phyloP scores from a whole-genome alignment of 2,888 invertebrate genomes.

The Ectropis crepuscularia region DNA sequence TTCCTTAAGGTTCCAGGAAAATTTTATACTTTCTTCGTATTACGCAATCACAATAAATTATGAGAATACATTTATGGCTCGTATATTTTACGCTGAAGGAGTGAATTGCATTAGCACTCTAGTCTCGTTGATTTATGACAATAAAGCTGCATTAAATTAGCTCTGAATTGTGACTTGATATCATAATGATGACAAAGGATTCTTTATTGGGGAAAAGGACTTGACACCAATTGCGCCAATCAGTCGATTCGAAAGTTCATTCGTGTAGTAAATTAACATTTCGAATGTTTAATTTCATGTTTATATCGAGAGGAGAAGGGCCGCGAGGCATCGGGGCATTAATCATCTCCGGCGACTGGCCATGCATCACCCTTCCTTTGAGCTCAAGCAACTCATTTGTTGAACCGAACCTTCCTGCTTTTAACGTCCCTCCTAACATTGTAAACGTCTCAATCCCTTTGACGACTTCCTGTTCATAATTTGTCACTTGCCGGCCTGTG shows the following conservation, averaged over 20 bases:
- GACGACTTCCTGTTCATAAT: conserved; percentile 70
- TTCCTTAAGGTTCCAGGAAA: conserved; percentile 63
- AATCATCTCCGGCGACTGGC: conserved; percentile 67
- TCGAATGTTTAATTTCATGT: conserved; percentile 58
- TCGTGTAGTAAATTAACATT: conserved; percentile 43
- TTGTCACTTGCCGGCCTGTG: conserved; percentile 50
- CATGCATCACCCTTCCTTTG: conserved; percentile 74
- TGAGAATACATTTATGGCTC: conserved; percentile 31
- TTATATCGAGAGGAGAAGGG: conserved; percentile 46
- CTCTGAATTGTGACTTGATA: conserved; percentile 6
- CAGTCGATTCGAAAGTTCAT: conserved; percentile 16
- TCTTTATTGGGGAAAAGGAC: conserved; percentile 5
- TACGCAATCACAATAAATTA: conserved; percentile 63
- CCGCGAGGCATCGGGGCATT: conserved; percentile 62
- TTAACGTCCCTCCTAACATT: conserved; percentile 70
- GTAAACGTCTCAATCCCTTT: conserved; percentile 77
- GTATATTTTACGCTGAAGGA: conserved; percentile 12
- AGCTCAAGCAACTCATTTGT: conserved; percentile 70
- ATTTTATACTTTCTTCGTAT: conserved; percentile 48
- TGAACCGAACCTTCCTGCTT: conserved; percentile 61
- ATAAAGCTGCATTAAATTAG: conserved; percentile 11
- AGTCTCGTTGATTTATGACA: conserved; percentile 35
- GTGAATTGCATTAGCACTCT: conserved; percentile 53
- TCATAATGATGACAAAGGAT: conserved; percentile 11
- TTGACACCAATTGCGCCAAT: conserved; percentile 12